Evolutionary conservation across 2,113 vertebrate species (phyloP).

Genomic region (Caranx ignobilis): DNA sequence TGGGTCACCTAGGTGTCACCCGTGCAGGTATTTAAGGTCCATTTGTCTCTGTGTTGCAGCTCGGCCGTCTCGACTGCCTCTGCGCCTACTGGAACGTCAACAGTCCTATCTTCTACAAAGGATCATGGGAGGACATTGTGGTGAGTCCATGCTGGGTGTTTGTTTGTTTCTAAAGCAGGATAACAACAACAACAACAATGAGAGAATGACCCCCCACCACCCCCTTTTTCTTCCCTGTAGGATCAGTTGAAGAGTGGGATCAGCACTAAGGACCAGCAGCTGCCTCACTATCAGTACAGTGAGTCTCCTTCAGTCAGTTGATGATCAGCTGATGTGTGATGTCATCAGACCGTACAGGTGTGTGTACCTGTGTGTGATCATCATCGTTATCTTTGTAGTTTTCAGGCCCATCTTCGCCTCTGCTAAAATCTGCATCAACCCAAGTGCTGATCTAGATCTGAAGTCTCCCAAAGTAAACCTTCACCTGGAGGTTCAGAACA

Average conservation of each 20-base stretch:
- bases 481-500: constrained; percentile 93
- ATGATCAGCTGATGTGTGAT: too few relatives aligned
- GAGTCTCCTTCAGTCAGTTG: constrained; percentile 48
- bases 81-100: constrained; percentile 95
- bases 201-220: too few relatives aligned
- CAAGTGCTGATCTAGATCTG: constrained; percentile 89
- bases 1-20: too few relatives aligned
- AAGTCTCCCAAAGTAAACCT: constrained; percentile 90
- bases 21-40: too few relatives aligned
- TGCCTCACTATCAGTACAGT: constrained; percentile 89
- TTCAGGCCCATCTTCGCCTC: constrained; percentile 95
- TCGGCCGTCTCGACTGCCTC: constrained; percentile 91
- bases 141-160: constrained; percentile 77
- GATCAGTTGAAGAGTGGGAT: constrained; percentile 88
- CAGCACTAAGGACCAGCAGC: constrained; percentile 81
- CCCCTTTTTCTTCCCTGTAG: constrained; percentile 66
- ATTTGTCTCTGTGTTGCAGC: constrained; percentile 74
- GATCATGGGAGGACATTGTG: constrained; percentile 89
- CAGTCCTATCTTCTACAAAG: constrained; percentile 87
- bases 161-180: too few relatives aligned
- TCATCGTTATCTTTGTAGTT: constrained; percentile 80
- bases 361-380: too few relatives aligned
- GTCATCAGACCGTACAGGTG: too few relatives aligned
- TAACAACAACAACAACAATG: too few relatives aligned
- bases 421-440: constrained; percentile 94